A percentile compares a stretch with the other conserved stretches of the same genome.
These are phyloP conservation scores for Pipistrellus nathusii DNA, from an alignment of 2,797 vertebrate genomes.

Conservation along the genomic window DNA sequence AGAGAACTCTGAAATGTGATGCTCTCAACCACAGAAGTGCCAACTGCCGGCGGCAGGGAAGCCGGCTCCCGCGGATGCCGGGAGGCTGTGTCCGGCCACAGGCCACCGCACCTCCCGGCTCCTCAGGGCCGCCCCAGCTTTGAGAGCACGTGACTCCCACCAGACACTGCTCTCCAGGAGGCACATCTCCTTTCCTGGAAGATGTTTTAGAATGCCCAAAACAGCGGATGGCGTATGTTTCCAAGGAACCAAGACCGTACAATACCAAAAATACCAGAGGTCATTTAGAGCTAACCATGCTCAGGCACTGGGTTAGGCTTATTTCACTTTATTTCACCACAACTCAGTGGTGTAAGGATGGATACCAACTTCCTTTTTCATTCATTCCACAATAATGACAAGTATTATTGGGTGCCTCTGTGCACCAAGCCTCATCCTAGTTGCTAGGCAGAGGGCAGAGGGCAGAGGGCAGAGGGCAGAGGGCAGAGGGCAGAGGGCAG, in stretches of 20 bases:
- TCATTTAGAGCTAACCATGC: not conserved
- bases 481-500: too few species aligned
- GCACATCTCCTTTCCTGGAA: not conserved
- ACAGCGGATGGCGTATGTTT: not conserved
- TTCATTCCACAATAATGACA: not conserved
- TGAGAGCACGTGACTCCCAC: not conserved
- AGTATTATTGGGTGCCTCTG: not conserved
- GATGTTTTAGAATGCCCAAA: not conserved
- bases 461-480: too few species aligned
- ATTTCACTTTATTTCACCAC: not conserved
- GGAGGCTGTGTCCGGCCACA: not conserved
- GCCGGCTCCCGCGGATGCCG: fast-evolving
- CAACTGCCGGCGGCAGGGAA: fast-evolving
- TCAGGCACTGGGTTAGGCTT: not conserved
- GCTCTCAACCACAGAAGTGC: not conserved
- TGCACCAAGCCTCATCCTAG: not conserved
- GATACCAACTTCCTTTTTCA: not conserved
- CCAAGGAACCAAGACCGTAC: not conserved
- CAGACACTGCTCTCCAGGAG: not conserved
- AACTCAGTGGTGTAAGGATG: not conserved
- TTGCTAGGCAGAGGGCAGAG: too few species aligned
- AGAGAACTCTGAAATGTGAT: not conserved
- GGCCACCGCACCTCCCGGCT: not conserved
- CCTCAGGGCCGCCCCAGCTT: not conserved
- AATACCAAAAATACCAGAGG: too few species aligned